A percentile compares a stretch with the other conserved stretches of the same genome.
Conservation (phyloP, 2,888 invertebrate species). For the Tetropium fuscum region DNA sequence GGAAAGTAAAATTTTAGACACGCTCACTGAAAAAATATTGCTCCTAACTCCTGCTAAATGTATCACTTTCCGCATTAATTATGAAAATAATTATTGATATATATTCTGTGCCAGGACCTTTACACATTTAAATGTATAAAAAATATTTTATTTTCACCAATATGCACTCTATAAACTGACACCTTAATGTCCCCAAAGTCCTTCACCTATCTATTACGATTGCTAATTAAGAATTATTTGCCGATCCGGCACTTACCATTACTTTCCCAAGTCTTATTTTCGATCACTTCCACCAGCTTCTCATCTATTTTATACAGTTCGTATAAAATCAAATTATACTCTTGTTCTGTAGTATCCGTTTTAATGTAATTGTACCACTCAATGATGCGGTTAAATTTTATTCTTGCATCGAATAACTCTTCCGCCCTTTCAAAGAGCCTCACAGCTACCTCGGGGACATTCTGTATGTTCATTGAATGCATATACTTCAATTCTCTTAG, state of each 20-base stretch:
- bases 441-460: constrained; percentile 72
- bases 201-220: too few relatives aligned
- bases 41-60: too few relatives aligned
- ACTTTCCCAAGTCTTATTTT: constrained; percentile 82
- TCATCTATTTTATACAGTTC: constrained; percentile 83
- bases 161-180: too few relatives aligned
- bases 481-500: constrained; percentile 85
- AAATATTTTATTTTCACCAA: too few relatives aligned
- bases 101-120: too few relatives aligned
- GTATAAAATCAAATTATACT: constrained; percentile 80
- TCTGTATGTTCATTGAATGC: constrained; percentile 69
- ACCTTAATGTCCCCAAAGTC: too few relatives aligned
- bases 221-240: too few relatives aligned
- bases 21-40: too few relatives aligned
- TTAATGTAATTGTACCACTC: constrained; percentile 88
- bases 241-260: constrained; percentile 79
- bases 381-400: constrained; percentile 70
- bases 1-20: too few relatives aligned
- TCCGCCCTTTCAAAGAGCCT: constrained; percentile 78
- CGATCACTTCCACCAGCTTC: constrained; percentile 76
- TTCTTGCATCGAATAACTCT: constrained; percentile 69
- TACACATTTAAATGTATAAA: too few relatives aligned
- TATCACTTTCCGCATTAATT: too few relatives aligned
- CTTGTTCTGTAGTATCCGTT: constrained; percentile 78
- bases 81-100: too few relatives aligned